Base-by-base conservation (phyloP, 2,888 invertebrate genomes). In the Carpatolechia fugitivella region DNA sequence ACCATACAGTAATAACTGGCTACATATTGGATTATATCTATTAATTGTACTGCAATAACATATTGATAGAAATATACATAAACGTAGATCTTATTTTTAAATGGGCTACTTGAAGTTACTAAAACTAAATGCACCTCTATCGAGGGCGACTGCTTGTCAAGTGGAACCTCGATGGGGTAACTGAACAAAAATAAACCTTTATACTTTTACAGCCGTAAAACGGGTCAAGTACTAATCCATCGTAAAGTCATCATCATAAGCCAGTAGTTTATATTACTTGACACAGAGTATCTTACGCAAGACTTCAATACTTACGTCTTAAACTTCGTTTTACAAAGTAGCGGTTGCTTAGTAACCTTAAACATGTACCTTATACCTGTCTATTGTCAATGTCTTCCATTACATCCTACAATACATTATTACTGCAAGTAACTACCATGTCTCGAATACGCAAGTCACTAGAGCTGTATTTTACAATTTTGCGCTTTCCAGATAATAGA, bases 401-500 rank as follows among this genome's bases (percentile, higher is more conserved):
- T 64, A 60, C 60, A 52, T 60, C 51, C 52, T 56, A 58, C 49
- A 35, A 47, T 52, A 54, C 59, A 14, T 57, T 62, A 63, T 67
- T 63, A 52, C 40, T 18, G 44, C 47, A 58, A 51, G 56, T 57
- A 57, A 68, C 70, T 69, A 65, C 67, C 62, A 68, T 65, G 66
- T 64, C 69, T 64, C 68, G 64, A 66, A 65, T 66, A 68, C 61
- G 66, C 69, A 69, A 70, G 69, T 68, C 65, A 63, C 65, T 69
- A 65, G 61, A 72, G 63, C 63, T 65, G 64, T 70, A 66, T 69
- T 77, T 79, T 73, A 69, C 65, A 74, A 78, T 79, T 78, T 74
- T 67, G 70, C 71, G 77, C 75, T 80, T 76, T 78, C 72, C 66
- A 77, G 74, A 63, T 76, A 70, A 76, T 71, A 68, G 64, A 60